A percentile compares a stretch with the other conserved stretches of the same genome.
These are phyloP conservation scores for Puma concolor DNA, from an alignment of 2,113 vertebrate genomes.

Conservation along the genomic window DNA sequence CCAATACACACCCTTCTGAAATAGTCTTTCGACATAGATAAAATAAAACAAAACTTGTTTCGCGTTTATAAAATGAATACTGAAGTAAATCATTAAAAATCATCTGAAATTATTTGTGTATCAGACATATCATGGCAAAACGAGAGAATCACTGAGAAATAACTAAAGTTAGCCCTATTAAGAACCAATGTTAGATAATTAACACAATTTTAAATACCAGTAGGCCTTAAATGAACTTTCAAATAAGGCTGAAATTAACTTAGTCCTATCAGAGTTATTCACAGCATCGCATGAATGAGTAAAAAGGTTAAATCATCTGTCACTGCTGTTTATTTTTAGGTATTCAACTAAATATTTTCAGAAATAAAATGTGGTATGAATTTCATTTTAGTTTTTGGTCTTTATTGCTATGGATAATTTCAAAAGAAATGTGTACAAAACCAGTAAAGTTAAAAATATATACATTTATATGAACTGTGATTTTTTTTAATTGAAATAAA, in stretches of 20 bases:
- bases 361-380: not conserved
- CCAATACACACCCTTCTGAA: not conserved
- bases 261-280: not conserved
- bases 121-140: not conserved
- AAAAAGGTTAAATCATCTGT: not conserved
- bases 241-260: not conserved
- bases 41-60: not conserved
- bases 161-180: not conserved
- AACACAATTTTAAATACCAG: not conserved
- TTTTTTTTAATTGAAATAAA: constrained; percentile 47
- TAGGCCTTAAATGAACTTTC: not conserved
- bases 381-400: not conserved
- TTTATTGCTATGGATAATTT: not conserved
- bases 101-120: not conserved
- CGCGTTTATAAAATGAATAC: not conserved
- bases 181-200: not conserved
- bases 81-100: not conserved
- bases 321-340: not conserved
- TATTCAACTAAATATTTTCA: constrained; percentile 1
- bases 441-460: not conserved
- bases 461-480: not conserved
- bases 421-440: not conserved
- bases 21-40: not conserved
- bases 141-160: not conserved
- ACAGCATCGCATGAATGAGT: not conserved